Base-by-base conservation (phyloP, 2,797 vertebrate species). In the Pipistrellus kuhlii region DNA sequence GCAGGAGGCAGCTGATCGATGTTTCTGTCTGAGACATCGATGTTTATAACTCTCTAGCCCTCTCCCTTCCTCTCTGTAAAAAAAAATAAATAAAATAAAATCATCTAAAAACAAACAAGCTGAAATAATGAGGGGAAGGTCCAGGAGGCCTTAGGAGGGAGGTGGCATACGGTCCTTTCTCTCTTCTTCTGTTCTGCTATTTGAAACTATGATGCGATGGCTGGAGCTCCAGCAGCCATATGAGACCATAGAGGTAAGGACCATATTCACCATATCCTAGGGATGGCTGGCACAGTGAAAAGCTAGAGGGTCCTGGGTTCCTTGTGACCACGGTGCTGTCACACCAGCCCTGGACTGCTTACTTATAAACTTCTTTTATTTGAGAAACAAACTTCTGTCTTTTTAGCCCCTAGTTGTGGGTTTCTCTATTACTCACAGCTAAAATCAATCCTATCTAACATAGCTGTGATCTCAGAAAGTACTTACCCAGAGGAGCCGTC, bases 341-440 rank as follows among this genome's bases (percentile, higher is more conserved):
- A 57, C 13, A 91, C 8, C 44, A 90, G 35, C 21, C 21, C 27
- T 81, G 2, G n/a, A 92, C 15, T 82, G 32, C 59, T 93, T 92
- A 32, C 30, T 62, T 87, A n/a, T 73, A 68, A 71, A 69, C n/a
- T 69, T 73, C 66, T 85, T 95, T 71, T 85, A 83, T 86, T 66
- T 90, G 59, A 85, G 62, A 88, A 83, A 88, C 48, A 95, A 88
- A 82, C 80, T 78, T 75, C 32, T 55, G 62, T 53, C 6, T 76
- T 93, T 84, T 80, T 32, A 71, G 46, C 55, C 81, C 78, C 15
- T 73, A 69, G 30, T 85, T 88, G 83, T 57, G 64, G 85, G 38
- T 25, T 44, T 73, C 46, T 82, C 46, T 85, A 12, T 77, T 75
- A 90, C 6, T 85, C 48, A 75, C 3, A 85, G 4, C 7, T 90